phyloP scores from a whole-genome alignment of 2,888 invertebrate genomes.

The Tenodera sinensis region DNA sequence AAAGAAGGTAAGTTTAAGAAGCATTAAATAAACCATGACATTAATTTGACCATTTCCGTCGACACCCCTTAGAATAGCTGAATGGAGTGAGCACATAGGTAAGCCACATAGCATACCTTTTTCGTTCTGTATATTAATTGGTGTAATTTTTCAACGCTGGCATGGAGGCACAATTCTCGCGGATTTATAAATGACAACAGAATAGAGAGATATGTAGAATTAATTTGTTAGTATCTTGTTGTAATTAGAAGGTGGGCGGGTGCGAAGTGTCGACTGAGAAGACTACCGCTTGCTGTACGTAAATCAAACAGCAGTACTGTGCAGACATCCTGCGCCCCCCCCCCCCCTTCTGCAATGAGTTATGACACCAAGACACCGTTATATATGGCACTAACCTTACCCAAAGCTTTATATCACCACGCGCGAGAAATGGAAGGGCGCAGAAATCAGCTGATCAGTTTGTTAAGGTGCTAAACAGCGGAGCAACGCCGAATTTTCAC shows the following conservation, averaged over 20 bases:
- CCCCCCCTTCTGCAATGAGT: background rate
- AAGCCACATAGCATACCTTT: background rate
- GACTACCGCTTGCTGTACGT: background rate
- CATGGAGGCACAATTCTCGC: background rate
- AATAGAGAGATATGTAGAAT: background rate
- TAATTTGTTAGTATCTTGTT: background rate
- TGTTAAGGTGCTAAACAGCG: background rate
- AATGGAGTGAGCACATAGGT: background rate
- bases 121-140: background rate
- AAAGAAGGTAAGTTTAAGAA: too few species aligned
- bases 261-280: background rate
- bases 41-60: background rate
- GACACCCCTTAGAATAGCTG: background rate
- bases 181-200: background rate
- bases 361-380: background rate
- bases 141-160: background rate
- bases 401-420: background rate
- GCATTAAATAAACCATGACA: background rate
- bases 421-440: background rate
- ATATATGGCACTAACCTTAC: background rate
- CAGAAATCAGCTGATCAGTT: background rate
- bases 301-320: background rate
- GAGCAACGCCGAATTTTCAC: background rate
- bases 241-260: background rate
- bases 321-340: background rate